These are phyloP conservation scores for Pomatostomus ruficeps DNA, from an alignment of 2,113 vertebrate species.

Conservation along the genomic window DNA sequence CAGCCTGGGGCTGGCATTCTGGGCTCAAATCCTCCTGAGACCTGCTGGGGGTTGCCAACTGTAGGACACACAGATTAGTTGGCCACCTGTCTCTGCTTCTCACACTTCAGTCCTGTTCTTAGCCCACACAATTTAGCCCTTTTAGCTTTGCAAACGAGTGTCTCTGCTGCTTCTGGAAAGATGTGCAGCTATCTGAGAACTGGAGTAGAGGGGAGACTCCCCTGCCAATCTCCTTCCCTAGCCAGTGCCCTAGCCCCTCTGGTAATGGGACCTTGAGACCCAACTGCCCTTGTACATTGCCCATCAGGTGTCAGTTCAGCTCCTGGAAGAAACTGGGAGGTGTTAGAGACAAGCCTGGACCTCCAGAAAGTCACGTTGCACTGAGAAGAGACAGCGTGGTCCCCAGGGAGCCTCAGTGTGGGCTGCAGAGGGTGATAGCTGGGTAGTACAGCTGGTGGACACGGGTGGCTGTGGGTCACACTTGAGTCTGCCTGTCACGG, in stretches of 20 bases:
- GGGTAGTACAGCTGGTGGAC: no score
- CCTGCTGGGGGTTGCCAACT: not conserved
- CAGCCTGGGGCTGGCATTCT: not conserved
- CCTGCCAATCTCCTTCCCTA: not conserved
- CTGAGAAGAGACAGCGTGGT: not conserved
- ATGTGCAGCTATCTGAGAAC: not conserved
- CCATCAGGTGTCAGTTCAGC: not conserved
- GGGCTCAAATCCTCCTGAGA: not conserved
- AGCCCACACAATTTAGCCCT: not conserved
- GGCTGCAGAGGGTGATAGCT: not conserved
- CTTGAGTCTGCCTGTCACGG: rapidly evolving
- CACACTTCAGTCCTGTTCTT: not conserved
- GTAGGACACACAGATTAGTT: rapidly evolving
- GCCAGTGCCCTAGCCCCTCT: not conserved
- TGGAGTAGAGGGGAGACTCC: not conserved
- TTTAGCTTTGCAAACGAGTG: not conserved
- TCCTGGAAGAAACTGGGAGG: not conserved
- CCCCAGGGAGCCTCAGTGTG: not conserved
- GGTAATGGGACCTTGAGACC: not conserved
- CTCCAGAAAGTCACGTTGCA: not conserved
- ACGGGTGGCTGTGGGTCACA: not conserved
- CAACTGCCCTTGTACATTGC: not conserved
- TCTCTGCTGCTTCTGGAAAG: not conserved
- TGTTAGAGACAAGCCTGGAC: not conserved
- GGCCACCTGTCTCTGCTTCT: not conserved